Evolutionary conservation across 2,888 invertebrate genomes (phyloP), one percentile per base, ranked within the genome.

Genomic region (Dione vanillae): DNA sequence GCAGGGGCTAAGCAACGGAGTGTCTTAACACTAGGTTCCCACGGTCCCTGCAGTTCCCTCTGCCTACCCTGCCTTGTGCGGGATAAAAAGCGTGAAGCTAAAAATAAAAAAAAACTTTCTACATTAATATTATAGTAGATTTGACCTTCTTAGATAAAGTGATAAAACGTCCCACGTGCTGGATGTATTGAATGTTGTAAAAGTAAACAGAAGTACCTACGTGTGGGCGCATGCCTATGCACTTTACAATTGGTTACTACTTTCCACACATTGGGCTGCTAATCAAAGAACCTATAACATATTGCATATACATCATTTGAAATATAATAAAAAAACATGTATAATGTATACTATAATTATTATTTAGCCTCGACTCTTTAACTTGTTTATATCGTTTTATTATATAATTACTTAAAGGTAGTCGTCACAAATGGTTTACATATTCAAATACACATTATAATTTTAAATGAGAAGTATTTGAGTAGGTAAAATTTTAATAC

Each of bases 131-230:
- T 58, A 64, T 27, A 67, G 43, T 54, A 65, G 59, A 67, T 61
- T 54, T 62, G 54, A 65, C 83, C 81, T 83, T 82, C 80, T 79
- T 82, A 85, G 89, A 91, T 90, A 88, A 90, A 88, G 91, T 91
- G 90, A 85, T 85, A 86, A n/a, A 84, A 86, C 87, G 84, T 81
- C 86, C 85, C 85, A 90, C 89, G 85, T 87, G 87, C 77, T 75
- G 70, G 51, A 45, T 70, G 76, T 74, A 76, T 75, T 74, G 74
- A 67, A 56, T 73, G 65, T 66, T 67, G 65, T 62, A 67, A 68
- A 67, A 75, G 73, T 71, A 71, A 71, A 69, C 70, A 73, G 76
- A 75, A 16, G 84, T 85, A n/a, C n/a, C n/a, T n/a, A 88, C 51
- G 66, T 66, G 72, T 90, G 84, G 89, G 89, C 82, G 86, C 81